Percentiles rank a stretch among this genome's conserved stretches.
These are phyloP conservation scores for Marronus borbonicus DNA, from an alignment of 2,888 invertebrate species.

Conservation along the genomic window DNA sequence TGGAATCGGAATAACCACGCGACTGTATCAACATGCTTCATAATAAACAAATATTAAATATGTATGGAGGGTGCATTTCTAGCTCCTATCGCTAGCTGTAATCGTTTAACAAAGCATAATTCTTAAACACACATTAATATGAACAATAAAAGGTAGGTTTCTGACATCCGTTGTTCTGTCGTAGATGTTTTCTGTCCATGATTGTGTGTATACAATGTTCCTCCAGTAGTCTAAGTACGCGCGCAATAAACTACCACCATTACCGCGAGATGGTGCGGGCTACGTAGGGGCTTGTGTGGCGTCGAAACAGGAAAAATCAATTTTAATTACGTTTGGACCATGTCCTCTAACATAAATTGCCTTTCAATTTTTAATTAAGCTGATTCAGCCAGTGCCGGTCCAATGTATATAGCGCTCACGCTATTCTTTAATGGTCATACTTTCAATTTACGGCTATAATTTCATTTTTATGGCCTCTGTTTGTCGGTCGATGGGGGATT, in stretches of 20 bases:
- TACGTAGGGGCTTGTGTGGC: not conserved
- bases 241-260: no score
- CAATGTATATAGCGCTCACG: not conserved
- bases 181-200: not conserved
- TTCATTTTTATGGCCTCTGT: constrained; percentile 10
- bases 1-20: no score
- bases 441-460: constrained; percentile 15
- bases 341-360: constrained; percentile 11
- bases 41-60: no score
- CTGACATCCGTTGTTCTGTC: not conserved
- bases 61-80: no score
- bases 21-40: no score
- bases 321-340: constrained; percentile 21
- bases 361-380: constrained; percentile 37
- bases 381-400: constrained; percentile 1
- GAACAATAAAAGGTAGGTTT: not conserved
- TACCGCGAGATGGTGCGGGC: no score
- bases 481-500: not conserved
- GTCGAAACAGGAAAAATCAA: constrained; percentile 7
- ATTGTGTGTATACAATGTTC: not conserved
- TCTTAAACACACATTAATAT: not conserved
- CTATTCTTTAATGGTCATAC: constrained; percentile 11
- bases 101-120: not conserved
- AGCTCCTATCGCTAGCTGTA: no score
- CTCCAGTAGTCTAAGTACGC: not conserved